These are phyloP conservation scores for Malurus leucopterus DNA, from an alignment of 2,797 vertebrate genomes.

Conservation along the genomic window DNA sequence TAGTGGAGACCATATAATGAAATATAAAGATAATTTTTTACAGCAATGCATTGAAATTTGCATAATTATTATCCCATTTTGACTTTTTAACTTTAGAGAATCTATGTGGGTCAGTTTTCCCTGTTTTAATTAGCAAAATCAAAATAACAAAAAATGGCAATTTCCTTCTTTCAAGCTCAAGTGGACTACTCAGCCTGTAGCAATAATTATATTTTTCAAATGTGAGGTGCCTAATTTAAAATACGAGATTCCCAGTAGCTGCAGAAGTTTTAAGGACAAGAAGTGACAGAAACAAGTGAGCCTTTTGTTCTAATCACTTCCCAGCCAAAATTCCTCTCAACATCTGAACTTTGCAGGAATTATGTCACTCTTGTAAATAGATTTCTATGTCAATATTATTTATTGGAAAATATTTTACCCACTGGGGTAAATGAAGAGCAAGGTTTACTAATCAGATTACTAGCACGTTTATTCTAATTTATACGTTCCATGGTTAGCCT, in stretches of 20 bases:
- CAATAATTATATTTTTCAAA: conserved; percentile 73
- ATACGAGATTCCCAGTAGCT: conserved; percentile 61
- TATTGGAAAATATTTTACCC: conserved; percentile 56
- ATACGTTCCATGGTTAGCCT: conserved; percentile 45
- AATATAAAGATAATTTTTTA: conserved; percentile 23
- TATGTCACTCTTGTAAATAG: conserved; percentile 38
- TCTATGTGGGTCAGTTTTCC: conserved; percentile 61
- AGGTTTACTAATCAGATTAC: conserved; percentile 55
- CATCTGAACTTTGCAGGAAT: not conserved
- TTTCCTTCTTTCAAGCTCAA: conserved; percentile 51
- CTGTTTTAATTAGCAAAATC: conserved; percentile 64
- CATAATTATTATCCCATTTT: conserved; percentile 62
- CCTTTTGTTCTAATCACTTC: conserved; percentile 15
- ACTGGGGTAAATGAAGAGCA: conserved; percentile 34
- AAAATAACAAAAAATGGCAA: conserved; percentile 62
- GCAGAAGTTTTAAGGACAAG: conserved; percentile 52
- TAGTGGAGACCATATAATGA: not conserved
- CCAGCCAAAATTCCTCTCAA: not conserved
- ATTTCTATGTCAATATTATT: conserved; percentile 59
- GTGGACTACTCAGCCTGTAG: conserved; percentile 60
- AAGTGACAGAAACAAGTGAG: conserved; percentile 27
- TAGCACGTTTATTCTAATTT: conserved; percentile 55
- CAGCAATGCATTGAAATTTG: conserved; percentile 26
- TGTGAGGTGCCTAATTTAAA: conserved; percentile 65
- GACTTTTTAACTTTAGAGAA: conserved; percentile 62